phyloP scores from a whole-genome alignment of 2,888 invertebrate species.

The Clostera curtula region DNA sequence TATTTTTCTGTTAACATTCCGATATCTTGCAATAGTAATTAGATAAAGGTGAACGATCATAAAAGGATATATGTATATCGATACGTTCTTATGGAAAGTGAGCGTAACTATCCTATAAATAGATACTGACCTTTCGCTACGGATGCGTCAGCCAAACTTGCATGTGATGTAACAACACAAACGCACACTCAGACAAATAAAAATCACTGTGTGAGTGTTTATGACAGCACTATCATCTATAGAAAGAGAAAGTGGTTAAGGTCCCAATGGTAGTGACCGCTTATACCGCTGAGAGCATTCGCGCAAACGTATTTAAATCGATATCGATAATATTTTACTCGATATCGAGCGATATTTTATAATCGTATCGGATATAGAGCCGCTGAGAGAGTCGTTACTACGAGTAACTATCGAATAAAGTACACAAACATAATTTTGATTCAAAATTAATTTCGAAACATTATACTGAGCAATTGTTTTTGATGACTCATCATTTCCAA shows the following conservation, averaged over 20 bases:
- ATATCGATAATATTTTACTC: constrained; percentile 26
- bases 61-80: constrained; percentile 35
- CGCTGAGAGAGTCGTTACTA: too few species aligned
- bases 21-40: constrained; percentile 18
- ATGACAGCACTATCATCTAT: constrained; percentile 39
- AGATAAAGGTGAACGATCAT: constrained; percentile 40
- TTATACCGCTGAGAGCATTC: constrained; percentile 30
- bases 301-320: constrained; percentile 9
- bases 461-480: too few species aligned
- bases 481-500: too few species aligned
- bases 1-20: constrained; percentile 9
- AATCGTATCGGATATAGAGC: too few species aligned
- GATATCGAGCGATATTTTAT: constrained; percentile 15
- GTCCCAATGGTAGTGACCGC: constrained; percentile 47
- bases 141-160: constrained; percentile 62
- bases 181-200: constrained; percentile 16
- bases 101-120: constrained; percentile 51
- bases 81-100: constrained; percentile 59
- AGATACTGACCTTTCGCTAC: constrained; percentile 64
- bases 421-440: not conserved
- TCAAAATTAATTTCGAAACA: too few species aligned
- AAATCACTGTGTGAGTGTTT: constrained; percentile 25
- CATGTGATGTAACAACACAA: constrained; percentile 56
- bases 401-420: too few species aligned
- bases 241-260: constrained; percentile 69